Evolutionary conservation across 2,888 invertebrate genomes (phyloP).

Genomic region (Orthonychiurus folsomi): DNA sequence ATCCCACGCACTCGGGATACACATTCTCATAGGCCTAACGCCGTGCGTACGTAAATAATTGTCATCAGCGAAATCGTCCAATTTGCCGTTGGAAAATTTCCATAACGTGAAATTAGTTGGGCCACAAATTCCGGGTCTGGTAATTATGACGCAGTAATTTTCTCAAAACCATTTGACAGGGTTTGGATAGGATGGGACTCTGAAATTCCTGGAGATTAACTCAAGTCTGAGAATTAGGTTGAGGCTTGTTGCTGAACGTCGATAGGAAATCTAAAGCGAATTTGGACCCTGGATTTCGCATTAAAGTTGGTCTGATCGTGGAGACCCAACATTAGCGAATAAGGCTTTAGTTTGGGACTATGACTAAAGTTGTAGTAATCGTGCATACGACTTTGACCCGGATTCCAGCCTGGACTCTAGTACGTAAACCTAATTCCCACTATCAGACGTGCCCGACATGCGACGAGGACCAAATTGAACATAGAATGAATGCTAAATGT

Average conservation of each 20-base stretch:
- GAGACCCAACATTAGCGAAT: background rate
- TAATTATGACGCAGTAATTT: too few species aligned
- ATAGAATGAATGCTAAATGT: background rate
- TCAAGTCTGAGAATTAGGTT: background rate
- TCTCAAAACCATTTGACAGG: background rate
- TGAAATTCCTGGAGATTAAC: too few species aligned
- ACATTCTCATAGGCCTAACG: too few species aligned
- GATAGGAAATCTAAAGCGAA: background rate
- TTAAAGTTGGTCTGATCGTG: too few species aligned
- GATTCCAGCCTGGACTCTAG: background rate
- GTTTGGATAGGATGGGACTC: too few species aligned
- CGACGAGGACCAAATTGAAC: background rate
- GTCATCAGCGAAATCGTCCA: too few species aligned
- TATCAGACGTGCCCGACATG: too few species aligned
- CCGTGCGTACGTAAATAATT: too few species aligned
- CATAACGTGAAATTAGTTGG: too few species aligned
- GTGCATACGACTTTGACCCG: background rate
- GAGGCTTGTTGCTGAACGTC: background rate
- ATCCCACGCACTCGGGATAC: too few species aligned
- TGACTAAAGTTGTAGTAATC: background rate
- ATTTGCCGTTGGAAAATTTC: too few species aligned
- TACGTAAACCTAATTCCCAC: background rate
- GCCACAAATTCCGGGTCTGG: too few species aligned
- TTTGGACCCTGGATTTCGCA: background rate
- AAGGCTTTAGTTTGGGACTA: background rate